Evolutionary conservation across 2,113 vertebrate genomes (phyloP).

Genomic region (Bubalus kerabau): DNA sequence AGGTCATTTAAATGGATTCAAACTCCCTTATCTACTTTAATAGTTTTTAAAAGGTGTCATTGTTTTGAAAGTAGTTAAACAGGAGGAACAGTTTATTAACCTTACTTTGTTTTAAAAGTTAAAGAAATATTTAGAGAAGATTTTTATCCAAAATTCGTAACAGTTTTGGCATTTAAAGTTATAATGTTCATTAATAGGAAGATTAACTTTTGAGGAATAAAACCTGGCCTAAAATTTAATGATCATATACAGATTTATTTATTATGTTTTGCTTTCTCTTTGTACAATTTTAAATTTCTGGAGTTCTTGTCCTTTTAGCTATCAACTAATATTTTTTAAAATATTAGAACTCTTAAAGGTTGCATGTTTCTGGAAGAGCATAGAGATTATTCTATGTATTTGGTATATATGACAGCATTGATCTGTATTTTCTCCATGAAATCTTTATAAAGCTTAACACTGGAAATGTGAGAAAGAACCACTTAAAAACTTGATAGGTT

Average conservation of each 20-base stretch:
- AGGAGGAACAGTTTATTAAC: not conserved
- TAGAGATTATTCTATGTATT: not conserved
- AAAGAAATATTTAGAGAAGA: not conserved
- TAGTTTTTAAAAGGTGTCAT: not conserved
- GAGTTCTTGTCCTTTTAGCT: not conserved
- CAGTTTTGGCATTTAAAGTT: slow-evolving; percentile 8
- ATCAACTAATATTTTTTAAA: not conserved
- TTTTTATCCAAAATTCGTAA: not conserved
- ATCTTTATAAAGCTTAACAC: not conserved
- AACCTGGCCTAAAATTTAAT: not conserved
- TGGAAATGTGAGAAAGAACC: not conserved
- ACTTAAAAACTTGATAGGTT: not conserved
- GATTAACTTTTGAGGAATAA: not conserved
- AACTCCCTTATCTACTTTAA: not conserved
- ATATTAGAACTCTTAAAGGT: not conserved
- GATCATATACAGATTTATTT: not conserved
- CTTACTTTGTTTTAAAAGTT: not conserved
- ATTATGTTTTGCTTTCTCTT: not conserved
- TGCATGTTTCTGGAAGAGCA: not conserved
- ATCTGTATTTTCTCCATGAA: not conserved
- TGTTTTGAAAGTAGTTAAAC: not conserved
- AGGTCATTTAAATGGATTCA: not conserved
- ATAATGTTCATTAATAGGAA: not conserved
- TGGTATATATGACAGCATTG: not conserved
- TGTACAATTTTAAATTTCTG: not conserved